Conservation (phyloP, 2,113 vertebrate species). For the Crocuta crocuta region DNA sequence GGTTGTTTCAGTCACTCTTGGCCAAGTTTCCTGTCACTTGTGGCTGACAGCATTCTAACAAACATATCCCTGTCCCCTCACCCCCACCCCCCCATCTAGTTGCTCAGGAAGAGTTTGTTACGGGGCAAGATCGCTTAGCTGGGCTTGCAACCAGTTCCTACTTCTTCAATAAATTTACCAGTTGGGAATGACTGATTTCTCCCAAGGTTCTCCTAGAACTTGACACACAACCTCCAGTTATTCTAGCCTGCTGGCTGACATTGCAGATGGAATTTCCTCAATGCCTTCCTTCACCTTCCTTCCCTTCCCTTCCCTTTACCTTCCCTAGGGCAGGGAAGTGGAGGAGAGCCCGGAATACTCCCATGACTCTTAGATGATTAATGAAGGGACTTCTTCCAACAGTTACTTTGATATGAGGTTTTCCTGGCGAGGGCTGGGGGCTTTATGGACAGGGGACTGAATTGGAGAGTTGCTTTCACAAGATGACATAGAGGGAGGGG, state of each 20-base stretch:
- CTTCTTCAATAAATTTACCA: background rate
- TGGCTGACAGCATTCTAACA: background rate
- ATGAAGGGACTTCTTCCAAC: background rate
- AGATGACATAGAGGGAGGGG: background rate
- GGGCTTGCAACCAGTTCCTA: background rate
- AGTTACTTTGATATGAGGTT: background rate
- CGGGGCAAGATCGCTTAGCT: background rate
- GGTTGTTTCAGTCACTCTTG: background rate
- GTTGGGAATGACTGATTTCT: background rate
- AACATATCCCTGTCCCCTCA: background rate
- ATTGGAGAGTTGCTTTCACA: background rate
- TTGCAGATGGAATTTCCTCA: background rate
- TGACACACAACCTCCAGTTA: background rate
- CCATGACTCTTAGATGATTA: background rate
- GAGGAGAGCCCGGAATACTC: background rate
- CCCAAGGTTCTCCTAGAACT: background rate
- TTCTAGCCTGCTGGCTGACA: background rate
- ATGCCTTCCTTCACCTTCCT: background rate
- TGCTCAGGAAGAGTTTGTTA: background rate
- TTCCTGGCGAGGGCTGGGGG: background rate
- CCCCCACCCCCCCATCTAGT: rapidly evolving
- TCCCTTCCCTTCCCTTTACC: background rate
- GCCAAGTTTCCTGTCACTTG: background rate
- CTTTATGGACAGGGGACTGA: background rate
- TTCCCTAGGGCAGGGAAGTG: background rate